phyloP scores from a whole-genome alignment of 2,113 vertebrate species.

The Nothoprocta pentlandii region DNA sequence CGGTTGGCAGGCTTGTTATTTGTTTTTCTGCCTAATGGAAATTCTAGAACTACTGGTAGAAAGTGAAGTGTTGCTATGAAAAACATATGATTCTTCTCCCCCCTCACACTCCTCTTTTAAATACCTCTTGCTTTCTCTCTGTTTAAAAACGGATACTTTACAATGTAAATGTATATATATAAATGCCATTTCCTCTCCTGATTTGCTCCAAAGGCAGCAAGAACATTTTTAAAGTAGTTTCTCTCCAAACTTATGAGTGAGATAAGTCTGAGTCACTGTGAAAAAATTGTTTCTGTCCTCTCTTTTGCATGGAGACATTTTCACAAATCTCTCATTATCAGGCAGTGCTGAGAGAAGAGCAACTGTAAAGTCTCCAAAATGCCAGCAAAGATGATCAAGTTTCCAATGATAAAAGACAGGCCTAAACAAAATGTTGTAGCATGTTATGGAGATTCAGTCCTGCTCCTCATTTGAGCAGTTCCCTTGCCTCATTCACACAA shows the following conservation, averaged over 20 bases:
- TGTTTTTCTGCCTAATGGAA: conserved; percentile 78
- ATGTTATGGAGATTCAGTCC: neutral
- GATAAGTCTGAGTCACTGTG: conserved; percentile 8
- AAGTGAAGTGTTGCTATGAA: conserved; percentile 61
- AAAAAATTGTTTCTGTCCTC: neutral
- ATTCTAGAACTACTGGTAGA: conserved; percentile 71
- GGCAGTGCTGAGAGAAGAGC: neutral
- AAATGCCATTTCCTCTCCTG: conserved; percentile 1
- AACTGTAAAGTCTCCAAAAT: neutral
- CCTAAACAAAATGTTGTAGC: neutral
- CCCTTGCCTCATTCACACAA: neutral
- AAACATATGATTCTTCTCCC: conserved; percentile 25
- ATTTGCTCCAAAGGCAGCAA: conserved; percentile 24
- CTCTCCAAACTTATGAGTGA: conserved; percentile 47
- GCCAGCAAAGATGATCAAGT: neutral
- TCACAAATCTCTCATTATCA: conserved; percentile 40
- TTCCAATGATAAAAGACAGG: neutral
- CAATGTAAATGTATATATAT: neutral
- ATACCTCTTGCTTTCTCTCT: conserved; percentile 29
- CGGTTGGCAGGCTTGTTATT: conserved; percentile 71
- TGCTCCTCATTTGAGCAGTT: neutral
- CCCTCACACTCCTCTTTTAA: neutral
- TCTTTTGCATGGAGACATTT: neutral
- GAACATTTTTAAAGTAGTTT: conserved; percentile 44
- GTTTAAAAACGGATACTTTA: conserved; percentile 41